Conservation (phyloP, 2,888 invertebrate genomes). For the Portevinia maculata region DNA sequence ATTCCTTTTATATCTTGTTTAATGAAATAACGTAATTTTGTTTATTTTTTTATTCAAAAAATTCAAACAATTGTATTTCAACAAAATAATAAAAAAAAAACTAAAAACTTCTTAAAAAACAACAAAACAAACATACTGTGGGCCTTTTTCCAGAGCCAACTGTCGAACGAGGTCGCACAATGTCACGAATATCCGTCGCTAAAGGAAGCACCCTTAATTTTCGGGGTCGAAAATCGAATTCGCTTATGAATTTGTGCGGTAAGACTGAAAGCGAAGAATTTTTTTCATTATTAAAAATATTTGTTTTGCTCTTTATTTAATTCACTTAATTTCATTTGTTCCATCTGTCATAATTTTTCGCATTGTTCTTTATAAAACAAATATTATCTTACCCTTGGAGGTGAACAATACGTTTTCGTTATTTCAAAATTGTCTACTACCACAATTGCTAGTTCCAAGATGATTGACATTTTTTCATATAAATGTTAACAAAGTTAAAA, state of each 20-base stretch:
- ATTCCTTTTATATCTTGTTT: constrained; percentile 30
- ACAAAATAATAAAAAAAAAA: constrained; percentile 44
- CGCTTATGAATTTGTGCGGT: constrained; percentile 98
- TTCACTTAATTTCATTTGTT: constrained; percentile 68
- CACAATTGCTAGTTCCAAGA: neutral
- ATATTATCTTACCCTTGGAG: constrained; percentile 3
- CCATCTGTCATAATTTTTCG: constrained; percentile 66
- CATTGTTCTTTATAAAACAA: constrained; percentile 17
- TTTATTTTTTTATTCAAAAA: constrained; percentile 34
- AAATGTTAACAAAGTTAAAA: too few relatives aligned
- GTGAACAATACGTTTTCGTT: neutral
- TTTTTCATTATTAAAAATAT: constrained; percentile 62
- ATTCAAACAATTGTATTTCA: constrained; percentile 14
- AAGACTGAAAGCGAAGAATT: constrained; percentile 85
- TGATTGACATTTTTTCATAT: too few relatives aligned
- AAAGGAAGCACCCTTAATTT: constrained; percentile 92
- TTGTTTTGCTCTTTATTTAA: constrained; percentile 41
- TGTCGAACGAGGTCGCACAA: constrained; percentile 85
- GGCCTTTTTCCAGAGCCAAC: constrained; percentile 82
- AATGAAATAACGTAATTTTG: constrained; percentile 24
- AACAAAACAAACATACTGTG: constrained; percentile 70
- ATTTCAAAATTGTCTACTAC: neutral
- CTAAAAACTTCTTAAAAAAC: constrained; percentile 39
- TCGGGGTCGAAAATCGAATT: constrained; percentile 96
- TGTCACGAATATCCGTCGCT: constrained; percentile 89